Conservation (phyloP, 2,113 vertebrate genomes). For the Pavo muticus region DNA sequence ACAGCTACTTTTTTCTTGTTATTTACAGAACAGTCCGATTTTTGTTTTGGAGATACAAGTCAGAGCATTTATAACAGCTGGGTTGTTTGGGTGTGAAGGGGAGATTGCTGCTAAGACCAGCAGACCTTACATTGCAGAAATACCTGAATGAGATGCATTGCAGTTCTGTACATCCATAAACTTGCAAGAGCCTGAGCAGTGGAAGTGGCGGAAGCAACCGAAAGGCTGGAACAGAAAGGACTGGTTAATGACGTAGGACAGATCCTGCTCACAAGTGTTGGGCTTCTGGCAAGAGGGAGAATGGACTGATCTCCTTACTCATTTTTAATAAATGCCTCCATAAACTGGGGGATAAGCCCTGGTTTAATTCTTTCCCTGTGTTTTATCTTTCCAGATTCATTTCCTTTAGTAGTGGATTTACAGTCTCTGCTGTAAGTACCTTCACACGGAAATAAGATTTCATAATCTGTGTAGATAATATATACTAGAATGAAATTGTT, state of each 20-base stretch:
- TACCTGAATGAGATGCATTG: not conserved
- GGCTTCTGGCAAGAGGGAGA: not conserved
- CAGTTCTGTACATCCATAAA: fast-evolving
- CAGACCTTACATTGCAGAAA: not conserved
- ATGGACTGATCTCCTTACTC: not conserved
- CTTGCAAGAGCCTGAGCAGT: not conserved
- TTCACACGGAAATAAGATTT: constrained; percentile 52
- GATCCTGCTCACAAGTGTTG: not conserved
- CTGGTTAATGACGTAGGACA: not conserved
- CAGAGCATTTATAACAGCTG: not conserved
- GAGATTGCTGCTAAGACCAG: fast-evolving
- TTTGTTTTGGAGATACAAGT: constrained; percentile 9
- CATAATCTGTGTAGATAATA: constrained; percentile 43
- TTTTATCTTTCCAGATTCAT: not conserved
- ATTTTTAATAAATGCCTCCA: constrained; percentile 14
- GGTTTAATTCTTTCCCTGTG: not conserved
- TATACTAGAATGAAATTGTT: constrained; percentile 15
- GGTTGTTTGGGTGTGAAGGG: not conserved
- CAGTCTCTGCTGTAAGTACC: constrained; percentile 17
- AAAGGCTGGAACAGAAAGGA: not conserved
- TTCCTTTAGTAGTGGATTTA: constrained; percentile 29
- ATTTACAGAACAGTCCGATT: constrained; percentile 28
- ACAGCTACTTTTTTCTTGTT: not conserved
- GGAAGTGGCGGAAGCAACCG: not conserved
- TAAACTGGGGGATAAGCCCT: not conserved